Base-by-base conservation (phyloP, 2,113 vertebrate genomes). In the Galemys pyrenaicus region DNA sequence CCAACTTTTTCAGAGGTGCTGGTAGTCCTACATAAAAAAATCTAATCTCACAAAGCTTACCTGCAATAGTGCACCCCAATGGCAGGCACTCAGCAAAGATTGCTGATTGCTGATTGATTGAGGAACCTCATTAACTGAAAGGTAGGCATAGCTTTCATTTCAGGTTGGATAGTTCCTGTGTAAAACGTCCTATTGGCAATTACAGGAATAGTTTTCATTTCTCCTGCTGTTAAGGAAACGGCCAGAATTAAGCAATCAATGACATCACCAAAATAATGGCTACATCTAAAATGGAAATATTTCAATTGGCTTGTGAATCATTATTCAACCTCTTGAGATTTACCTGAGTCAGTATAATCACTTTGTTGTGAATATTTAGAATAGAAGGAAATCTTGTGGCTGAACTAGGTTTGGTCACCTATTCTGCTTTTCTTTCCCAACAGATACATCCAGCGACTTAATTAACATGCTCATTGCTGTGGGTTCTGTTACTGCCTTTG, bases 141-240 rank as follows among this genome's bases (percentile, higher is more conserved):
- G 46, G n/a, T 41, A 64, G 24, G 74, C 19, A 22, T n/a, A 39
- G 77, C 46, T 90, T 92, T 60, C 89, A 73, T 92, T 93, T 94
- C 83, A 46, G 70, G 87, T 93, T 54, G 89, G 32, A 87, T 67
- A 46, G 75, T 93, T 96, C 80, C 92, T 81, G 54, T 77, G 75
- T 87, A 89, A 92, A 95, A 83, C 60, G 75, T 19, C 19, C 1
- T 73, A 64, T 84, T 77, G 86, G 87, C 95, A 97, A 92, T 94
- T 95, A 94, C 54, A 93, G 60, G 35, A 97, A 87, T 68, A 60
- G 71, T 58, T 96, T 93, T 84, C 94, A 95, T 95, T 97, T 97
- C 95, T 92, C n/a, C 78, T 94, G 80, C 87, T 89, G 92, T 94
- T 96, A 96, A 96, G 89, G 87, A 96, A 96, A 89, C 70, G 46